A percentile compares a stretch with the other conserved stretches of the same genome.
Conservation (phyloP, 2,888 invertebrate species). For the Cryptus armator region DNA sequence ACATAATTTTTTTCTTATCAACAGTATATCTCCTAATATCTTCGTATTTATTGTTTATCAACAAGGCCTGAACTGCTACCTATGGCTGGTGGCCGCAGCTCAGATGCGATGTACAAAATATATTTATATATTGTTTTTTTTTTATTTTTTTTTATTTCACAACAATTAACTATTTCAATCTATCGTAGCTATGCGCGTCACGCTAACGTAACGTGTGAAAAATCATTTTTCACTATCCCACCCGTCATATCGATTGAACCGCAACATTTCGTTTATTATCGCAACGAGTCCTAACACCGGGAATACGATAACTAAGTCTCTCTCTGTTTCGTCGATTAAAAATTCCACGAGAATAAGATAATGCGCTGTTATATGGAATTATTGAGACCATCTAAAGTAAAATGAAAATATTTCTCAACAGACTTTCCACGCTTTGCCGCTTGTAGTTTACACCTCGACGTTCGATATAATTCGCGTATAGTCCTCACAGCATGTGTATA, state of each 20-base stretch:
- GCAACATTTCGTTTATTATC: conserved; percentile 49
- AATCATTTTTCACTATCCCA: neutral
- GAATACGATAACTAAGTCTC: conserved; percentile 29
- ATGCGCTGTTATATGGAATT: neutral
- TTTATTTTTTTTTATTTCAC: conserved; percentile 57
- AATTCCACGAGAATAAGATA: neutral
- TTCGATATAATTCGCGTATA: conserved; percentile 75
- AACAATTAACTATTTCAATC: conserved; percentile 49
- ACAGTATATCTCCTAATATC: conserved; percentile 25
- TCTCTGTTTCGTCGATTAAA: neutral
- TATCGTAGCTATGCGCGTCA: neutral
- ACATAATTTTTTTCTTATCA: conserved; percentile 35
- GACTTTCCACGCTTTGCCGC: conserved; percentile 13
- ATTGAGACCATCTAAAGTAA: neutral
- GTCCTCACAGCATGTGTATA: conserved; percentile 81
- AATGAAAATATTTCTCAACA: conserved; percentile 5
- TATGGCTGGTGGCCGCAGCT: conserved; percentile 81
- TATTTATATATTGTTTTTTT: conserved; percentile 69
- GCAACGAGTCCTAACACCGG: conserved; percentile 47
- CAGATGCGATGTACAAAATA: conserved; percentile 83
- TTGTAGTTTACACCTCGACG: conserved; percentile 60
- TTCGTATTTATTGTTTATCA: conserved; percentile 67
- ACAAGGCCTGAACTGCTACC: conserved; percentile 82
- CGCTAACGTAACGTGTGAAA: conserved; percentile 6
- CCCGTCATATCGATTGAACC: neutral